phyloP scores from a whole-genome alignment of 2,888 invertebrate genomes.

The Dynastes hyllus region DNA sequence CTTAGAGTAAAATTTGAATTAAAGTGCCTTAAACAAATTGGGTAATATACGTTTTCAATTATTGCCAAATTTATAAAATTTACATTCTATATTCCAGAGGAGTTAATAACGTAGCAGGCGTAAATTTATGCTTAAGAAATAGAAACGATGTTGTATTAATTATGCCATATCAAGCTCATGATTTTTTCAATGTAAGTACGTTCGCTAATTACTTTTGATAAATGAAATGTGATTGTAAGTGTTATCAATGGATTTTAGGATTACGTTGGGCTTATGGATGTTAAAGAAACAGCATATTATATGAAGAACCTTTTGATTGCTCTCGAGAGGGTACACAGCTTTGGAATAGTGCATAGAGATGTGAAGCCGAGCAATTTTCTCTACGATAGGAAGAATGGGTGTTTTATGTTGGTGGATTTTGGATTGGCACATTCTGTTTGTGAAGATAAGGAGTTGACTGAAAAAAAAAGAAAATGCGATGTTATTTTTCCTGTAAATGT shows the following conservation, averaged over 20 bases:
- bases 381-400: constrained; percentile 81
- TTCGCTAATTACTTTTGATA: constrained; percentile 54
- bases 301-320: constrained; percentile 88
- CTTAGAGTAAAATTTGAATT: constrained; percentile 87
- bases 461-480: constrained; percentile 49
- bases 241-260: constrained; percentile 74
- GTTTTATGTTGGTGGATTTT: constrained; percentile 90
- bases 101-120: constrained; percentile 85
- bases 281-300: constrained; percentile 82
- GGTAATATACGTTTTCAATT: constrained; percentile 71
- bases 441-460: constrained; percentile 25
- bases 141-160: constrained; percentile 88
- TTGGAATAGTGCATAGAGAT: constrained; percentile 91
- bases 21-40: constrained; percentile 84
- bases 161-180: constrained; percentile 92
- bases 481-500: constrained; percentile 40
- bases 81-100: constrained; percentile 76
- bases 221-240: background rate
- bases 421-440: constrained; percentile 85
- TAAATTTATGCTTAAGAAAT: constrained; percentile 84
- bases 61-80: background rate
- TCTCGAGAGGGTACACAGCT: constrained; percentile 85
- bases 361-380: constrained; percentile 95
- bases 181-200: constrained; percentile 81
- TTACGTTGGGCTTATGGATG: constrained; percentile 81